Percentiles rank a stretch among this genome's conserved stretches.
Conservation (phyloP, 2,888 invertebrate species). For the Brachypterus glaber region DNA sequence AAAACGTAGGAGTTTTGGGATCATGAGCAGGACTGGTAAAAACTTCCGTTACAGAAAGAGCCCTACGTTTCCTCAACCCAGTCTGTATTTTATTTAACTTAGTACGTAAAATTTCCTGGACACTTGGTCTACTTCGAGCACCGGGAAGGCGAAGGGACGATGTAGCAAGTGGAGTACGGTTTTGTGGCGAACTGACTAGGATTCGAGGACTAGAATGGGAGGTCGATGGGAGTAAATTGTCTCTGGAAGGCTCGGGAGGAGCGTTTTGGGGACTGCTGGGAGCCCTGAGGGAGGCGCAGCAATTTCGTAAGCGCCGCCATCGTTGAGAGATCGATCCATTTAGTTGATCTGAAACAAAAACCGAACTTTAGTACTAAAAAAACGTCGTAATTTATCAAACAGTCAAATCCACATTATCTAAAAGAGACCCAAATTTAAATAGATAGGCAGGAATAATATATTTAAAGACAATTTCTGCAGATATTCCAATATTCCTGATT, state of each 20-base stretch:
- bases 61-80: conserved; percentile 55
- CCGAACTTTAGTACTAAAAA: too few species aligned
- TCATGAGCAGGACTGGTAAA: conserved; percentile 40
- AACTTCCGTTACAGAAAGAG: conserved; percentile 61
- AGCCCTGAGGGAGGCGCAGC: conserved; percentile 49
- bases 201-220: conserved; percentile 39
- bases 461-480: too few species aligned
- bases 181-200: conserved; percentile 40
- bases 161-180: conserved; percentile 35
- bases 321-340: conserved; percentile 66
- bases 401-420: too few species aligned
- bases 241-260: conserved; percentile 42
- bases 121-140: conserved; percentile 43
- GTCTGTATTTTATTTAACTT: conserved; percentile 63
- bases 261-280: conserved; percentile 47
- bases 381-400: too few species aligned
- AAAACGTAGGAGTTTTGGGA: conserved; percentile 54
- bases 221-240: conserved; percentile 49
- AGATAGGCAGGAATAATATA: too few species aligned
- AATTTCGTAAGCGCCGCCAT: conserved; percentile 62
- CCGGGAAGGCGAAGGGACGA: conserved; percentile 43
- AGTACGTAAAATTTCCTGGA: conserved; percentile 54
- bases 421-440: too few species aligned
- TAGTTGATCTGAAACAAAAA: conserved; percentile 52
- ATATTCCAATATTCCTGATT: too few species aligned